Evolutionary conservation across 2,888 invertebrate genomes (phyloP), one percentile per base, ranked within the genome.

Genomic region (Gnatocerus cornutus): DNA sequence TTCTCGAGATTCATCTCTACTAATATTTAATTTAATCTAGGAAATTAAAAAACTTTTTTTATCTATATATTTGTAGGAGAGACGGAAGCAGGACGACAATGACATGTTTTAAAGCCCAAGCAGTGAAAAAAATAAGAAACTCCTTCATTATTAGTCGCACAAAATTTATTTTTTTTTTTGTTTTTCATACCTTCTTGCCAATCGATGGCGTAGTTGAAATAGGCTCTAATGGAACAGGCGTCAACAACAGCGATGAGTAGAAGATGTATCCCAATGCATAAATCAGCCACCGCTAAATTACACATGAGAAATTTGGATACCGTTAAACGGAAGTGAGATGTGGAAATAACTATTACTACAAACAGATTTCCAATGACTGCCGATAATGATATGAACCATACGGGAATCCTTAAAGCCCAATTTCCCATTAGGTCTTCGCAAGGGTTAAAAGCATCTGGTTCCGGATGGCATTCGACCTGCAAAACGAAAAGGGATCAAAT

Each of bases 361-460:
- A 89, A 88, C 21, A 88, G 81, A 78, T 91, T 91, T 50, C 91
- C 91, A 5, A 90, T 82, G 8, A 91, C 86, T 0, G 91, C 90
- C 4, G 89, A 86, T 68, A 90, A 87, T 1, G 85, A 85, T 63
- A 86, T 86, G 70, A 86, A 84, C 91, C 91, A 92, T 3, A 90
- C 90, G 3, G 90, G 89, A 74, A 88, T 81, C 71, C 89, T 80
- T 16, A 89, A 84, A 41, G 81, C 84, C 84, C 87, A 85, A 79
- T 88, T 87, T 48, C 90, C 89, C 87, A 90, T 89, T 29, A 90
- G 85, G 77, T 90, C 90, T 78, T 90, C 90, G 80, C 90, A 90
- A 1, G 90, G 90, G 78, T 89, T 90, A 81, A 90, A 88, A 0
- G 89, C 88, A 77, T 90, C 89, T 0, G 89, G 89, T n/a, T 81